Evolutionary conservation across 2,888 invertebrate species (phyloP).

Genomic region (Diarsia rubi): DNA sequence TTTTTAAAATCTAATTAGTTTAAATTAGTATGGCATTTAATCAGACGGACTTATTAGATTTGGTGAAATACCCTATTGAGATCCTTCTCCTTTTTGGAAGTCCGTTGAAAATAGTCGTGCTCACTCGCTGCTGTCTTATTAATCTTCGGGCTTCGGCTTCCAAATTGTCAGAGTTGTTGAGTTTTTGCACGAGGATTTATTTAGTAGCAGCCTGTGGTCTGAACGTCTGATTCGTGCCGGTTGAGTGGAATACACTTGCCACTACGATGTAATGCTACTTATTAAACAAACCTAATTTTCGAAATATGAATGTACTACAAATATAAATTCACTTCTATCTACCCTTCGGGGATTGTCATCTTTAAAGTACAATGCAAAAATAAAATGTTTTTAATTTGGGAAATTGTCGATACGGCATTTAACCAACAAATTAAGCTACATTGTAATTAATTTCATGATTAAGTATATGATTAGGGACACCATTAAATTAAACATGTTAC

Average conservation of each 20-base stretch:
- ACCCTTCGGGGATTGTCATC: neutral
- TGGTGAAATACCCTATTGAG: too few species aligned
- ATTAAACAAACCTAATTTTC: neutral
- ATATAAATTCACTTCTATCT: neutral
- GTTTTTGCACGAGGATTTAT: neutral
- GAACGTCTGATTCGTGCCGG: neutral
- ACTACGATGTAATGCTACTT: neutral
- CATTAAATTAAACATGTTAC: slow-evolving; percentile 51
- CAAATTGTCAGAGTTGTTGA: neutral
- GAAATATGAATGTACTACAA: neutral
- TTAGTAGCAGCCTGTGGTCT: neutral
- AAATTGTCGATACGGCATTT: slow-evolving; percentile 14
- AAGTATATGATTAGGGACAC: slow-evolving; percentile 48
- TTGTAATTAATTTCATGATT: slow-evolving; percentile 50
- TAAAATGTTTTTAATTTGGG: neutral
- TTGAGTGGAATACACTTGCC: neutral
- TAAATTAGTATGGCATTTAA: too few species aligned
- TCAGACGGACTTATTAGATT: too few species aligned
- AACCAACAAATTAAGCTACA: slow-evolving; percentile 30
- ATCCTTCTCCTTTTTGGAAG: too few species aligned
- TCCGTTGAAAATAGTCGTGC: too few species aligned
- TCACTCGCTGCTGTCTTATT: neutral
- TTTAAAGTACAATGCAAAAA: neutral
- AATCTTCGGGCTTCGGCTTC: neutral
- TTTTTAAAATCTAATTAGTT: too few species aligned